Percentiles rank a stretch among this genome's conserved stretches.
phyloP scores from a whole-genome alignment of 2,113 vertebrate genomes.

The Phycodurus eques region DNA sequence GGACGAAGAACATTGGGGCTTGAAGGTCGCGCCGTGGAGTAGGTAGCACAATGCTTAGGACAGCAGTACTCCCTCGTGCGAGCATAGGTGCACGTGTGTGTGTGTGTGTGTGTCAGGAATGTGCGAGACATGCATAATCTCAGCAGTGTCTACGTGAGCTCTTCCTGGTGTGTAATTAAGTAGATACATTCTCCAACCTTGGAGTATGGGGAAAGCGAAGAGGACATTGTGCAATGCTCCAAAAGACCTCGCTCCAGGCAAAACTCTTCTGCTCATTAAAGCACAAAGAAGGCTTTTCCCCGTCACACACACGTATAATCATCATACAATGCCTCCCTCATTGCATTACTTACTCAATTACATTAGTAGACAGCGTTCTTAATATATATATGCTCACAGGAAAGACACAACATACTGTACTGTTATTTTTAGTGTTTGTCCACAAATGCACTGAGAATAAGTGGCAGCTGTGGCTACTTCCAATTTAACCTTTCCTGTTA shows the following conservation, averaged over 20 bases:
- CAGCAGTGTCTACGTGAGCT: slow-evolving; percentile 27
- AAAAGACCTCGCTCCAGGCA: slow-evolving; percentile 43
- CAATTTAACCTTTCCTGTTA: slow-evolving; percentile 27
- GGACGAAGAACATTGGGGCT: slow-evolving; percentile 48
- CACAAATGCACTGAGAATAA: not conserved
- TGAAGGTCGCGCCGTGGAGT: slow-evolving; percentile 61
- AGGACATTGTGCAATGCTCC: slow-evolving; percentile 28
- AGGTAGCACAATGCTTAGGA: slow-evolving; percentile 57
- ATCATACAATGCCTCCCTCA: slow-evolving; percentile 15
- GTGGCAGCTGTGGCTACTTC: slow-evolving; percentile 11
- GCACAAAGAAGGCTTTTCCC: slow-evolving; percentile 24
- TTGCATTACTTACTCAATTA: slow-evolving; percentile 7
- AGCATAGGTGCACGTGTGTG: slow-evolving; percentile 9
- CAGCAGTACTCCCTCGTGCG: slow-evolving; percentile 47
- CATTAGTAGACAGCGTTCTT: slow-evolving; percentile 26
- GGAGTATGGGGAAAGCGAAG: slow-evolving; percentile 20
- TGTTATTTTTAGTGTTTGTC: not conserved
- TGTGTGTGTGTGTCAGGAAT: slow-evolving; percentile 26
- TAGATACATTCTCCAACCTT: slow-evolving; percentile 25
- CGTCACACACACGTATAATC: slow-evolving; percentile 30
- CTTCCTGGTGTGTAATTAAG: slow-evolving; percentile 28
- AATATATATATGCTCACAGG: not conserved
- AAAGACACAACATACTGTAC: not conserved
- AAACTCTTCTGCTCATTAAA: slow-evolving; percentile 59
- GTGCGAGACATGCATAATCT: slow-evolving; percentile 37